Evolutionary conservation across 1,140 invertebrate species (phyloP).

Genomic region (Limonius californicus): DNA sequence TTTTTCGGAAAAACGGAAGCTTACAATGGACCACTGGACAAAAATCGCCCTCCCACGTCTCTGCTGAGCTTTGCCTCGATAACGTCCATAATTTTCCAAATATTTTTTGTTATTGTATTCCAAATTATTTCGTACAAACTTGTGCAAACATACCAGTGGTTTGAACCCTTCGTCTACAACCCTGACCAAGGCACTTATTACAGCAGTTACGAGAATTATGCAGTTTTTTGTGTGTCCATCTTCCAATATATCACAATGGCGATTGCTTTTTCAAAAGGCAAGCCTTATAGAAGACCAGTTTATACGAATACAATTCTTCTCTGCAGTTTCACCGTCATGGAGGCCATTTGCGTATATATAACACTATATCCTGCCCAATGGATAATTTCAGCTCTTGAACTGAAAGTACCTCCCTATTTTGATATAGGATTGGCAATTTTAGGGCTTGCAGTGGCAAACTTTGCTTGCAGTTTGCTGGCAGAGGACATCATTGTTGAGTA

Average conservation of each 20-base stretch:
- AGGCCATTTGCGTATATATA: constrained; percentile 63
- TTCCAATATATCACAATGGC: constrained; percentile 93
- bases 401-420: constrained; percentile 61
- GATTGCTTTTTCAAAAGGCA: constrained; percentile 85
- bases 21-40: constrained; percentile 61
- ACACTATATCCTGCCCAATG: constrained; percentile 63
- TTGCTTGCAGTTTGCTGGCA: constrained; percentile 57
- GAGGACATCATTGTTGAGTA: constrained; percentile 62
- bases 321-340: constrained; percentile 60
- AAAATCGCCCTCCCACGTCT: constrained; percentile 65
- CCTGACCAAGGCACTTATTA: constrained; percentile 49
- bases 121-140: constrained; percentile 64
- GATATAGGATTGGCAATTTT: constrained; percentile 61
- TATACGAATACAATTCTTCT: constrained; percentile 73
- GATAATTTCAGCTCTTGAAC: constrained; percentile 58
- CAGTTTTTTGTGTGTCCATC: constrained; percentile 80
- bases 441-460: constrained; percentile 56
- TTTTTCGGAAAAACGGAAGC: constrained; percentile 80
- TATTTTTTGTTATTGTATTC: constrained; percentile 63
- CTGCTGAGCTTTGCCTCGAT: constrained; percentile 63
- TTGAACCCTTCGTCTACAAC: constrained; percentile 55
- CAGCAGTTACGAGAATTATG: constrained; percentile 75
- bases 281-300: constrained; percentile 81
- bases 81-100: constrained; percentile 67
- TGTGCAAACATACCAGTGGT: constrained; percentile 70